These are phyloP conservation scores for Penaeus chinensis DNA, from an alignment of 1,140 invertebrate genomes.

Conservation along the genomic window DNA sequence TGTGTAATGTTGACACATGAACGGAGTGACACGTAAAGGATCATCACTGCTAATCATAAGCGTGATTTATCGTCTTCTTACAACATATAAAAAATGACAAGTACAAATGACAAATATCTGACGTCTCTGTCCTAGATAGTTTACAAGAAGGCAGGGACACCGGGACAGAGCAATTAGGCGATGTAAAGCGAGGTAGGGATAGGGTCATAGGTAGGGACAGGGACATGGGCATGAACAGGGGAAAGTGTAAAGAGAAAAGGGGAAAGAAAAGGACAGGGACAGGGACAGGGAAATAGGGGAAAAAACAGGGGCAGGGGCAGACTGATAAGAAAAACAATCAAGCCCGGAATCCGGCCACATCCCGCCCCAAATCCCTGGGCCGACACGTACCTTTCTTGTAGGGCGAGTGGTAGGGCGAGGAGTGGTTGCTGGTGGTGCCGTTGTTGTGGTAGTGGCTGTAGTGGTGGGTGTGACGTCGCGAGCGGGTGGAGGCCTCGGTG, in stretches of 20 bases:
- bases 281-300: neutral
- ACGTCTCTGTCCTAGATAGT: too few relatives aligned
- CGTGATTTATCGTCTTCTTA: too few relatives aligned
- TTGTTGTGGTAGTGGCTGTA: slow-evolving; percentile 52
- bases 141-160: neutral
- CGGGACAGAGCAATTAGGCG: neutral
- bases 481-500: slow-evolving; percentile 47
- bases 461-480: slow-evolving; percentile 55
- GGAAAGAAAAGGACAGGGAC: neutral
- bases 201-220: neutral
- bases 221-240: neutral
- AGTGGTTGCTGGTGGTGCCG: slow-evolving; percentile 54
- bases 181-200: neutral
- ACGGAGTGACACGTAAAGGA: too few relatives aligned
- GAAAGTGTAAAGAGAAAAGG: neutral
- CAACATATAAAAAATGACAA: too few relatives aligned
- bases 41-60: too few relatives aligned
- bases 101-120: too few relatives aligned
- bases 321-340: neutral
- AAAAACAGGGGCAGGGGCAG: neutral
- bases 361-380: too few relatives aligned
- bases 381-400: slow-evolving; percentile 39
- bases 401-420: slow-evolving; percentile 50
- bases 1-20: too few relatives aligned
- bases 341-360: neutral